Base-by-base conservation (phyloP, 2,113 vertebrate genomes). In the Sciurus niger region DNA sequence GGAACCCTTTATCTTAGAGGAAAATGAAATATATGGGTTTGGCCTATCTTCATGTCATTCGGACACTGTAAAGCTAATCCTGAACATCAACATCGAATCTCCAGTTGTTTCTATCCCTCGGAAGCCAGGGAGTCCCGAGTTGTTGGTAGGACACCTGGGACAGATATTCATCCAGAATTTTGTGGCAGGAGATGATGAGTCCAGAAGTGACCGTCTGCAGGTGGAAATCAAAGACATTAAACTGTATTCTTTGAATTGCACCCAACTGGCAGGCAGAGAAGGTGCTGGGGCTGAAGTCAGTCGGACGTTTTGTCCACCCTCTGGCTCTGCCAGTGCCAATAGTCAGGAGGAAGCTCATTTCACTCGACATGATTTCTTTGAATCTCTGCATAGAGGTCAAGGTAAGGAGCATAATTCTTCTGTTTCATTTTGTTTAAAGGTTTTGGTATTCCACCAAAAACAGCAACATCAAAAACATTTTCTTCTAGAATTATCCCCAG, bases 201-300 rank as follows among this genome's bases (percentile, higher is more conserved):
- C 99, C 10, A 99, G 99, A 93, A 98, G 98, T 77, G 99, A 99
- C 74, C 98, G 98, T 86, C 97, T 99, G 87, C 99, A 99, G 94
- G 99, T 99, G 70, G 98, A 99, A 96, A 99, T 99, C 91, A 99
- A 99, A 96, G 99, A 99, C 84, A 99, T 99, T 94, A 99, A 99
- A 30, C 98, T 99, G 25, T 99, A 99, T 98, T 99, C 99, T 34
- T 98, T 99, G 90, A 99, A 99, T 90, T 99, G 98, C 89, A 99
- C 98, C 92, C 98, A 99, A 1, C 97, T 99, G 95, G 97, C 96
- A 9, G 98, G 94, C 98, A 98, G 98, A 97, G 99, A 98, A 68
- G 97, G 98, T 32, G 34, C 97, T 17, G 79, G 93, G 11, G 77
- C 93, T 51, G 98, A 98, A 63, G 8, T 32, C 24, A 14, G 60